Percentiles rank a stretch among this genome's conserved stretches.
phyloP scores from a whole-genome alignment of 2,888 invertebrate genomes.

The Plagiodera versicolora region DNA sequence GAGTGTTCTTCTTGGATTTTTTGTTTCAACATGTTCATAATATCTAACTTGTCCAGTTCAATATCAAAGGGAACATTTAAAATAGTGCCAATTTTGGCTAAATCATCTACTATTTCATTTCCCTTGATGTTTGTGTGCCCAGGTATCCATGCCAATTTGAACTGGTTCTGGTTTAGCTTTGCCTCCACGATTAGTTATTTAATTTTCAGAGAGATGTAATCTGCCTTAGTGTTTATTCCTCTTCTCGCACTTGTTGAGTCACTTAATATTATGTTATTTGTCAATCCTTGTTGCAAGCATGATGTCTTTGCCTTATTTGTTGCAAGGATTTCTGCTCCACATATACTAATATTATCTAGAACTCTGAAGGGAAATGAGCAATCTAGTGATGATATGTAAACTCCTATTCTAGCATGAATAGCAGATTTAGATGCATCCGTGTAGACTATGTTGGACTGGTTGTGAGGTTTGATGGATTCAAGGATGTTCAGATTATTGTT shows the following conservation, averaged over 20 bases:
- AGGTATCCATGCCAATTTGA: too few species aligned
- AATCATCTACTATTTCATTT: background rate
- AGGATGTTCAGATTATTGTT: background rate
- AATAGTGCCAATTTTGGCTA: background rate
- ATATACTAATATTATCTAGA: background rate
- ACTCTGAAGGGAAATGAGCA: background rate
- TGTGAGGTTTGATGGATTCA: background rate
- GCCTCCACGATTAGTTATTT: background rate
- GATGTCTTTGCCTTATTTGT: background rate
- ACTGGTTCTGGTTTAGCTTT: too few species aligned
- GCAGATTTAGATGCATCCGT: slow-evolving; percentile 1
- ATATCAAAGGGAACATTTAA: background rate
- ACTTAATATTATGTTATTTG: background rate
- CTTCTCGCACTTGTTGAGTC: background rate
- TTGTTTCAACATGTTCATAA: background rate
- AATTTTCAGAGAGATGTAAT: background rate
- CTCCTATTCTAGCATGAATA: background rate
- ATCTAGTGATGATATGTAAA: background rate
- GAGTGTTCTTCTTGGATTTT: background rate
- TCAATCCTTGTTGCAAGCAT: background rate
- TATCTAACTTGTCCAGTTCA: background rate
- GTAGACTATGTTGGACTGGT: background rate
- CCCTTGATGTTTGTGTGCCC: too few species aligned
- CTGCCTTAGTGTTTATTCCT: background rate
- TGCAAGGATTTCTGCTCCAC: background rate